Evolutionary conservation across 2,888 invertebrate genomes (phyloP).

Genomic region (Cheiracanthium punctorium): DNA sequence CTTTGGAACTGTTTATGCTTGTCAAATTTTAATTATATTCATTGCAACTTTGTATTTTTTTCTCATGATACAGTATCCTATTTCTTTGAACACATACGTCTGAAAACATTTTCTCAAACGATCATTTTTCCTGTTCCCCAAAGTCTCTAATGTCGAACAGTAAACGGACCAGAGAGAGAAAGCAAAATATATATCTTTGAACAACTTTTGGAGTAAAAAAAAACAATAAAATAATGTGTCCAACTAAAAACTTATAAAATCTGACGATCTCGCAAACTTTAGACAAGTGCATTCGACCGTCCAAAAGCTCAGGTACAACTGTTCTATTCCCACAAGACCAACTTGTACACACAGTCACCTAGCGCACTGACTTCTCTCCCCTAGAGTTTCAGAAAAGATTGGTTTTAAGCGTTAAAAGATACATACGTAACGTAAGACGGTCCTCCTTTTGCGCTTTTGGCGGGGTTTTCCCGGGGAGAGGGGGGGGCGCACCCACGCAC

Average conservation of each 20-base stretch:
- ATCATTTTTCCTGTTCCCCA: not conserved
- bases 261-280: not conserved
- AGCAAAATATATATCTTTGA: not conserved
- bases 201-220: not conserved
- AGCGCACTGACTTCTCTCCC: not conserved
- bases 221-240: not conserved
- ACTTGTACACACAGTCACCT: not conserved
- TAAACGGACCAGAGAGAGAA: not conserved
- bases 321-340: too few species aligned
- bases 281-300: conserved; percentile 18
- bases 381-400: conserved; percentile 23
- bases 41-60: too few species aligned
- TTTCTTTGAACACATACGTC: too few species aligned
- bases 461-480: conserved; percentile 12
- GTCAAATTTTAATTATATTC: too few species aligned
- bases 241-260: not conserved
- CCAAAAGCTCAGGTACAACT: not conserved
- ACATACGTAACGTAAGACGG: conserved; percentile 37
- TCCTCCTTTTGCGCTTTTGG: conserved; percentile 15
- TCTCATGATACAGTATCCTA: too few species aligned
- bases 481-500: conserved; percentile 8
- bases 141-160: not conserved
- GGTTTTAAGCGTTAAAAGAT: conserved; percentile 50
- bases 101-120: too few species aligned
- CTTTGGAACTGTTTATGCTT: too few species aligned